Evolutionary conservation across 2,797 vertebrate genomes (phyloP), one percentile per base, ranked within the genome.

Genomic region (Gallirallus australis): DNA sequence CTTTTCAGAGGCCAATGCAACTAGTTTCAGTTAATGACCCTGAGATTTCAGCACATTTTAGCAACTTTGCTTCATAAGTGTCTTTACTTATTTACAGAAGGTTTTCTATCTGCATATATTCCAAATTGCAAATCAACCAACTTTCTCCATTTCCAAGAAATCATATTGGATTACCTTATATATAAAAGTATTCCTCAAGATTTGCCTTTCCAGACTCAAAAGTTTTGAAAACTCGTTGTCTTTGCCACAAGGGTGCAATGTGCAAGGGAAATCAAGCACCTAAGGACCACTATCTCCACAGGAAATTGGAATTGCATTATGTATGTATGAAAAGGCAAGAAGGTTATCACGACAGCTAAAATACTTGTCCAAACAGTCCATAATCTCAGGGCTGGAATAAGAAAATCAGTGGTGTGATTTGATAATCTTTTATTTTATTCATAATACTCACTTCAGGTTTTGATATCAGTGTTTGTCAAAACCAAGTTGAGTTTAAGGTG

Each of bases 281-380:
- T 42, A 12, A 50, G 31, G 20, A 35, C 15, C 3, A 2, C 28
- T 35, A 11, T 12, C 14, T 64, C 21, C 42, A 59, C 14, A 79
- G 66, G 4, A 93, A 92, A 63, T 9, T 52, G 27, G 14, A 54
- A 5, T 0, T 33, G 48, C 33, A 59, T 76, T 57, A 25, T 5
- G 2, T 42, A n/a, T 0, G 1, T 12, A 25, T 47, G 11, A 39
- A 72, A 82, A 79, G 18, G 14, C 24, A 61, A 54, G 50, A 84
- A 79, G 21, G 28, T n/a, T 84, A 1, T 0, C 9, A 6, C 0
- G 1, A 50, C 14, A n/a, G 13, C 8, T 76, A 72, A 86, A 78
- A 72, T 59, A 30, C 11, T 56, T 73, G 15, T 77, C 39, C 15
- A 82, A 84, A 72, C 24, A n/a, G 6, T 35, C 13, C 10, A 30